Evolutionary conservation across 2,797 vertebrate species (phyloP).

Genomic region (Monodelphis domestica): DNA sequence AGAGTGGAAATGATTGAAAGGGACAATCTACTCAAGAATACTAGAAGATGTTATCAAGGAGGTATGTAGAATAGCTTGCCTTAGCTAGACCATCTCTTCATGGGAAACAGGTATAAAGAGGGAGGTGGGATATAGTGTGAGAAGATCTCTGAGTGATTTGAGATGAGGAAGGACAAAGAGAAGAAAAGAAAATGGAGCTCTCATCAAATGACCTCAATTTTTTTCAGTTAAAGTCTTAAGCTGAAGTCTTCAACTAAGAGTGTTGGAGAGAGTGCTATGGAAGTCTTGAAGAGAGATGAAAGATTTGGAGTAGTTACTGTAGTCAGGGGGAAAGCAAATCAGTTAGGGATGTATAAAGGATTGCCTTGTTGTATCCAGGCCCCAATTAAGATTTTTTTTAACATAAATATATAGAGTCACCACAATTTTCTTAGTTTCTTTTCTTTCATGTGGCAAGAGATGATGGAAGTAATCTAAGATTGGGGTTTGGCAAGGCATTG

Average conservation of each 20-base stretch:
- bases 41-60: neutral
- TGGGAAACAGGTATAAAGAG: neutral
- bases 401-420: neutral
- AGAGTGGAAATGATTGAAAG: neutral
- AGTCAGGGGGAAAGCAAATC: neutral
- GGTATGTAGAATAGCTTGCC: neutral
- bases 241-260: neutral
- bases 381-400: neutral
- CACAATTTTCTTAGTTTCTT: neutral
- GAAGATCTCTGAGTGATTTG: neutral
- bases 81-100: neutral
- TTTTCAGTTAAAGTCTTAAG: neutral
- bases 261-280: neutral
- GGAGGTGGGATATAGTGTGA: neutral
- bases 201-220: neutral
- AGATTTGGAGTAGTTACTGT: neutral
- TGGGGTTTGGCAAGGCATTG: neutral
- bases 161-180: neutral
- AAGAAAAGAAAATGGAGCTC: neutral
- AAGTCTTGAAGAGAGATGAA: neutral
- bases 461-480: neutral
- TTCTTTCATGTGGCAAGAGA: neutral
- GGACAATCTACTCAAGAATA: neutral
- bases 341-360: neutral
- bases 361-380: neutral